These are phyloP conservation scores for Thymelicus acteon DNA, from an alignment of 2,888 invertebrate species.

Conservation along the genomic window DNA sequence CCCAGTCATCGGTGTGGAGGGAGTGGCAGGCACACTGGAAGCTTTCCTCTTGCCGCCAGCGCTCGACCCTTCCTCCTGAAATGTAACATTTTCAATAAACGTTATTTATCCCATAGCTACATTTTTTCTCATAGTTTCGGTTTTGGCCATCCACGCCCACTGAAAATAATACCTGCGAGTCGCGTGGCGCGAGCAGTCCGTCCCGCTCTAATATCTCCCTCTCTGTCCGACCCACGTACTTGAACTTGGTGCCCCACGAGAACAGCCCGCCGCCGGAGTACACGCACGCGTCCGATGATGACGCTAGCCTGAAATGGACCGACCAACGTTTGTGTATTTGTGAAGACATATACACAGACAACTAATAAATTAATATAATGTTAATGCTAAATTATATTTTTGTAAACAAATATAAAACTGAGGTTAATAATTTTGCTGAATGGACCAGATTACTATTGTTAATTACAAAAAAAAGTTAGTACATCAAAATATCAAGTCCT, in stretches of 20 bases:
- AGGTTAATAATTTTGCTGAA: too few relatives aligned
- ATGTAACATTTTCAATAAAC: neutral
- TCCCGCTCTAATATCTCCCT: constrained; percentile 94
- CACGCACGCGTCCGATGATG: constrained; percentile 94
- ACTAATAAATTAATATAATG: too few relatives aligned
- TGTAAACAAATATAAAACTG: too few relatives aligned
- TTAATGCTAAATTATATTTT: too few relatives aligned
- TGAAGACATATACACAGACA: too few relatives aligned
- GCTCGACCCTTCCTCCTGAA: constrained; percentile 66
- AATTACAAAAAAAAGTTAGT: too few relatives aligned
- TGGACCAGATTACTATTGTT: too few relatives aligned
- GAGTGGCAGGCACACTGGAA: constrained; percentile 94
- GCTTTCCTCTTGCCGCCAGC: constrained; percentile 89
- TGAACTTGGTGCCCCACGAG: constrained; percentile 97
- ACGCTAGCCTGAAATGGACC: constrained; percentile 87
- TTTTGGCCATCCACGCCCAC: too few relatives aligned
- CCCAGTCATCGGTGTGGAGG: constrained; percentile 91
- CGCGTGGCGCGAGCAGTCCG: constrained; percentile 81
- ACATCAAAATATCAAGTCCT: too few relatives aligned
- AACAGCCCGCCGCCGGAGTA: constrained; percentile 96
- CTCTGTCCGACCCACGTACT: constrained; percentile 96
- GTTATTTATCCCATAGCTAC: too few relatives aligned
- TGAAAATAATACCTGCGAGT: constrained; percentile 68
- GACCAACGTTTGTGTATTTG: too few relatives aligned
- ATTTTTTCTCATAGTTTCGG: too few relatives aligned